Evolutionary conservation across 2,888 invertebrate species (phyloP), one percentile per base, ranked within the genome.

Genomic region (Chesias legatella): DNA sequence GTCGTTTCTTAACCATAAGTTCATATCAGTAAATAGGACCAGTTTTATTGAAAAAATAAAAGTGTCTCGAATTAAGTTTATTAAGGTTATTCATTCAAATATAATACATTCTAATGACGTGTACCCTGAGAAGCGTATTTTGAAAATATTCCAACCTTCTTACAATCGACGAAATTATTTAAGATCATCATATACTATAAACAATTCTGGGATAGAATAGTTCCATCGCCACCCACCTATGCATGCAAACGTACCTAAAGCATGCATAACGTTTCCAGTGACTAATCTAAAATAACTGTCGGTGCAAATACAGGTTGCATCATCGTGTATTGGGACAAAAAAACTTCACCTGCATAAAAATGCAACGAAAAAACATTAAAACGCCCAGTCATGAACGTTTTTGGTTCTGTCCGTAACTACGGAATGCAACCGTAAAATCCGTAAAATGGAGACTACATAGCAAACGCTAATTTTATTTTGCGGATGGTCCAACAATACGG

Each of bases 401-500:
- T 34, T 9, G 10, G 34, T 29, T 9, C 27, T 20, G 36, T 40
- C 41, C 31, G 41, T 42, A 26, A 43, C 49, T 40, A 42, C 34
- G 32, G 39, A 27, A 30, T 32, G 37, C 43, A 26, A 42, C 47
- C 39, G 49, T 49, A 49, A 44, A 44, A 50, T 48, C 42, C 39
- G 47, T 56, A 49, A 61, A 65, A 60, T 52, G 50, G 51, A 51
- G 53, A 40, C 53, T 44, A 52, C 42, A 50, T 37, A 33, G 34
- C 21, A 4, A 23, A 38, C 51, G 56, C 54, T 63, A 63, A 65
- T 61, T 66, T 55, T 53, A 53, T 67, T 65, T 63, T 52, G 51
- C 51, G 46, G 51, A 41, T 53, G 49, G 48, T 39, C 52, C 55
- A 52, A 51, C 56, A 51, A 43, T 43, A 37, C 40, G 31, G 36